phyloP scores from a whole-genome alignment of 2,797 vertebrate genomes.

The Garrulus glandarius region DNA sequence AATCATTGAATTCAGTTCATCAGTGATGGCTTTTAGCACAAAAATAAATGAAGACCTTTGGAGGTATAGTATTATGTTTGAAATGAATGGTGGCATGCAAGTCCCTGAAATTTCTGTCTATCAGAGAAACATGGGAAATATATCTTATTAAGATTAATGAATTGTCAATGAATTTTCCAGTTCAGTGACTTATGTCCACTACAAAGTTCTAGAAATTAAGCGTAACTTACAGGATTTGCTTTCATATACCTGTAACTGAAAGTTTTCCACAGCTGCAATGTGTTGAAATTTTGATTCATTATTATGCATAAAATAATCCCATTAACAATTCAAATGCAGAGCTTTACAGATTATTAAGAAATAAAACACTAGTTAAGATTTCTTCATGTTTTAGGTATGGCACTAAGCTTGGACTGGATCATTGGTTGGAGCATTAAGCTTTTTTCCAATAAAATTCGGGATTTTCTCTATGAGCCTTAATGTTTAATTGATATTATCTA shows the following conservation, averaged over 20 bases:
- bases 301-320: background rate
- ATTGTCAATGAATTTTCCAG: slow-evolving; percentile 42
- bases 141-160: slow-evolving; percentile 20
- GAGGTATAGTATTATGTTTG: background rate
- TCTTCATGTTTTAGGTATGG: background rate
- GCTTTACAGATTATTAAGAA: background rate
- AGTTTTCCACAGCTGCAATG: background rate
- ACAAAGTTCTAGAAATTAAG: slow-evolving; percentile 3
- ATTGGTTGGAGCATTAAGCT: background rate
- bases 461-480: background rate
- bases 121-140: slow-evolving; percentile 9
- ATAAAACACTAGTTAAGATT: background rate
- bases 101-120: slow-evolving; percentile 7
- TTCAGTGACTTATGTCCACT: background rate
- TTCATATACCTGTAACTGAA: background rate
- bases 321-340: background rate
- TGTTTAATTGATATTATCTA: background rate
- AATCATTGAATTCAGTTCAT: background rate
- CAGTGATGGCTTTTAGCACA: slow-evolving; percentile 26
- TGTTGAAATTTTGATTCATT: background rate
- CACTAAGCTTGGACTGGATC: background rate
- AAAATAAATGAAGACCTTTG: slow-evolving; percentile 17
- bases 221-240: background rate
- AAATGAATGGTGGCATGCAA: slow-evolving; percentile 16
- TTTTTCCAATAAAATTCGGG: background rate